Percentiles rank a stretch among this genome's conserved stretches.
Evolutionary conservation across 2,888 invertebrate species (phyloP).

Genomic region (Apamea crenata): DNA sequence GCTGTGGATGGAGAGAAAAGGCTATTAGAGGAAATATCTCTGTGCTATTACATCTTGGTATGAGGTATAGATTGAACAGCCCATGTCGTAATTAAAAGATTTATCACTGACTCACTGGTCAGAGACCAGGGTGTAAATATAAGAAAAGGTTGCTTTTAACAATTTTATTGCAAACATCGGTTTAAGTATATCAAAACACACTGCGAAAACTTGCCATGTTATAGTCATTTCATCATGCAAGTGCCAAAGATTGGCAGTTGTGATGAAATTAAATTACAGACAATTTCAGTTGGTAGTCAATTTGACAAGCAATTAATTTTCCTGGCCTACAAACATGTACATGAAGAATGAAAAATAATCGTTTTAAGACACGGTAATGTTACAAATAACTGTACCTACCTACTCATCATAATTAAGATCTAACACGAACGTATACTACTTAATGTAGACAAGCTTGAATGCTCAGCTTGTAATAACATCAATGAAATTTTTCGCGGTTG

Average conservation of each 20-base stretch:
- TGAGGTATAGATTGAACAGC: background rate
- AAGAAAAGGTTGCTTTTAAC: background rate
- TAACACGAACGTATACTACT: background rate
- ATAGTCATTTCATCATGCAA: no score
- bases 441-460: background rate
- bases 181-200: background rate
- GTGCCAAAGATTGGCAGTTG: no score
- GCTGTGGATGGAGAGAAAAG: conserved; percentile 74
- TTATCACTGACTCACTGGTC: background rate
- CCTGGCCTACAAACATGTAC: no score
- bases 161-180: background rate
- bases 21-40: background rate
- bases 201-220: no score
- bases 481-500: background rate
- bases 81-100: background rate
- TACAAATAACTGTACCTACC: background rate
- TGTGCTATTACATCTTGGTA: background rate
- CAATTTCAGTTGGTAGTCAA: background rate
- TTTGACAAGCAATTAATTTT: background rate
- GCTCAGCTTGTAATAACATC: background rate
- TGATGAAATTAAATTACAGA: no score
- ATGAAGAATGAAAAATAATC: background rate
- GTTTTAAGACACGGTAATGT: background rate
- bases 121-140: background rate
- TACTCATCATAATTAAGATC: conserved; percentile 3